Base-by-base conservation (phyloP, 1,140 invertebrate genomes). In the Stegodyphus mimosarum region DNA sequence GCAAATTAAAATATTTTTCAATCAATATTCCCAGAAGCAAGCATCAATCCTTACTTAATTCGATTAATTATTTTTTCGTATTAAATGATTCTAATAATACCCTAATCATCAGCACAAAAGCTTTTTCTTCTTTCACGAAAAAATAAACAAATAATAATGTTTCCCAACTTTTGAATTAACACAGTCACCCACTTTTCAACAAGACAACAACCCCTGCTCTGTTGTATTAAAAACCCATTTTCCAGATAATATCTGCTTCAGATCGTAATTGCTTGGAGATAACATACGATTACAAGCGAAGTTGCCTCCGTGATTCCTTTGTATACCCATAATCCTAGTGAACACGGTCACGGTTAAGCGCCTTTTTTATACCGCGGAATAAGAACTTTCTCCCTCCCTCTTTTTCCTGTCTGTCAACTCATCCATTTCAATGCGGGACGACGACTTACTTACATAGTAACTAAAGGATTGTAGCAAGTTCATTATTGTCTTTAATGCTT, bases 231-330 rank as follows among this genome's bases (percentile, higher is more conserved):
- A 60, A 60, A 60, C 55, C 5, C 55, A 4, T 60, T 60, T 15
- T 5, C 9, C 9, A 60, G 55, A 60, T 60, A 60, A 60, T 60
- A 60, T 60, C 55, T 60, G 9, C 15, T 33, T 33, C 3, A 33
- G 33, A 33, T 9, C 55, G 15, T 60, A n/a, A 18, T 0, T 13
- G 0, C 18, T 7, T 49, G 6, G 15, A 18, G 11, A 63, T 55
- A 33, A 52, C 18, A 50, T 33, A 33, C 13, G 52, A 60, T 74
- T 74, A 74, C 72, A 60, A 74, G 52, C 53, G 55, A 60, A 17
- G 18, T 52, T 60, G 17, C 52, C 72, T 74, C 52, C 72, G 53
- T 53, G 72, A 60, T 74, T 10, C 52, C 72, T 53, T 74, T 74
- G 72, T 74, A 13, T 18, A 55, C 52, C 11, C 18, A 33, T 33